These are phyloP conservation scores for Paracentrotus lividus DNA, from an alignment of 53 echinoderm and acorn worm species.

Conservation along the genomic window DNA sequence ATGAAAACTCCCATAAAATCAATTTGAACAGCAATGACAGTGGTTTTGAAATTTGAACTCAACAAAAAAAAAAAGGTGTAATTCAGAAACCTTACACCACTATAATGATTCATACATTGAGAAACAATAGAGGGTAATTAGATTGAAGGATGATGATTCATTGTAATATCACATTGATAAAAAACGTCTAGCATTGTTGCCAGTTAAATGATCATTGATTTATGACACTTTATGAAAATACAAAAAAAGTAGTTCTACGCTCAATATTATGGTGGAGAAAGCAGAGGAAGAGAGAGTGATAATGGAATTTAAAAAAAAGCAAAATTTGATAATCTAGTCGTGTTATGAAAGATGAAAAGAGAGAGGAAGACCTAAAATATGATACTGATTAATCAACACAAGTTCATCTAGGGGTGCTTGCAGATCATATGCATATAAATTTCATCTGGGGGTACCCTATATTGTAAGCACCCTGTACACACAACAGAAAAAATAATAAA, in stretches of 20 bases:
- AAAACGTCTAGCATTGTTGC: background rate
- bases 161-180: background rate
- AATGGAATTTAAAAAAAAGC: too few species aligned
- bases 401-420: background rate
- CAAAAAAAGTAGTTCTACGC: background rate
- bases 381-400: background rate
- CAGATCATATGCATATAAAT: too few species aligned
- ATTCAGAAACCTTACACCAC: background rate
- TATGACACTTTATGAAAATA: background rate
- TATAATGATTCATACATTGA: background rate
- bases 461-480: background rate
- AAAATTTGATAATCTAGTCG: too few species aligned
- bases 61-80: background rate
- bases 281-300: background rate
- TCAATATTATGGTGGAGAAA: background rate
- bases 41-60: background rate
- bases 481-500: constrained; percentile 43
- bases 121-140: constrained; percentile 23
- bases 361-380: background rate
- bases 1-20: constrained; percentile 27
- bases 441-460: background rate
- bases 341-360: background rate
- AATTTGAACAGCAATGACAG: background rate
- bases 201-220: background rate
- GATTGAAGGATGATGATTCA: constrained; percentile 11